A percentile compares a stretch with the other conserved stretches of the same genome.
Evolutionary conservation across 2,797 vertebrate genomes (phyloP).

Genomic region (Spondyliosoma cantharus): DNA sequence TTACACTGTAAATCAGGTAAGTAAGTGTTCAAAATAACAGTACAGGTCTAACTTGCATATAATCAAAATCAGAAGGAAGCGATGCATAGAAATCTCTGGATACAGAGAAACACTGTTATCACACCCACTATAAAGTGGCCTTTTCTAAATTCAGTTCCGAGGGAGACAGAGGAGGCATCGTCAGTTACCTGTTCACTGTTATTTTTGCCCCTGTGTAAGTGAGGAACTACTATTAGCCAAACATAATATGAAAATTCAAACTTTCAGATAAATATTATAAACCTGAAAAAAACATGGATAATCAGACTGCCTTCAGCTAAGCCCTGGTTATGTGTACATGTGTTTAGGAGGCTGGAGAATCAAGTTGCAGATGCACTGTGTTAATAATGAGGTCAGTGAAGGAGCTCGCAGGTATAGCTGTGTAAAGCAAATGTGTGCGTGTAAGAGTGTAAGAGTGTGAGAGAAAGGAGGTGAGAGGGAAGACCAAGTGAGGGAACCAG

Average conservation of each 20-base stretch:
- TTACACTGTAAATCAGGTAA: background rate
- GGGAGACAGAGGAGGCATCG: background rate
- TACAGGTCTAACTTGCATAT: background rate
- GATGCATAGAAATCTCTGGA: background rate
- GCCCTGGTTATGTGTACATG: background rate
- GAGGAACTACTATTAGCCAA: background rate
- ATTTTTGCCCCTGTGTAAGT: background rate
- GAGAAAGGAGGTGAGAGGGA: background rate
- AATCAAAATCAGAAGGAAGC: background rate
- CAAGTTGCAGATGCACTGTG: background rate
- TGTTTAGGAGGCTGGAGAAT: background rate
- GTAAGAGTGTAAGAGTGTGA: background rate
- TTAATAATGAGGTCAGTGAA: background rate
- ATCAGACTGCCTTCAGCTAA: background rate
- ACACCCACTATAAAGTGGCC: background rate
- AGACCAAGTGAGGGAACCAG: conserved; percentile 9
- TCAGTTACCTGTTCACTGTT: background rate
- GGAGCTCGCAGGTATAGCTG: background rate
- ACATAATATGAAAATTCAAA: background rate
- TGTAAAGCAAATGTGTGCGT: background rate
- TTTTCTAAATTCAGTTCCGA: background rate
- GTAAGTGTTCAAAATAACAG: background rate
- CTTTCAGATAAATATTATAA: background rate
- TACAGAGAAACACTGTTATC: background rate
- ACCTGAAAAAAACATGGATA: background rate